Conservation (phyloP, 2,113 vertebrate genomes). For the Pseudorectes ferrugineus region DNA sequence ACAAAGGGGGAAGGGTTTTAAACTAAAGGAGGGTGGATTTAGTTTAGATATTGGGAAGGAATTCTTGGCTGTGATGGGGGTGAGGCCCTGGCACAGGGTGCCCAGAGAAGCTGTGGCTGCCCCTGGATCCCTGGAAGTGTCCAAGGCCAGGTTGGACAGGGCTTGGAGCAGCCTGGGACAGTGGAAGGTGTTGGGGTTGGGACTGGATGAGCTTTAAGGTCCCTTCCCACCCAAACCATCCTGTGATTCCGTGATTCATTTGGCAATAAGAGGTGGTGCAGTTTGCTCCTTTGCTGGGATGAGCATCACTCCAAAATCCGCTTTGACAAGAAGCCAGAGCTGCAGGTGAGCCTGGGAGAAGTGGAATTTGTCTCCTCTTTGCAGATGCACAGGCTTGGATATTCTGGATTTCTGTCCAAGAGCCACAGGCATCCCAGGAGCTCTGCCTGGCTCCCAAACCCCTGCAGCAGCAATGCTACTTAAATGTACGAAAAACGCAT, state of each 20-base stretch:
- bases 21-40: neutral
- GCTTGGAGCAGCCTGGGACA: accelerated
- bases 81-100: neutral
- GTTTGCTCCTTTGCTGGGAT: neutral
- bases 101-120: neutral
- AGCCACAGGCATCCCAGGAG: neutral
- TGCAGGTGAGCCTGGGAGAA: neutral
- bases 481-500: neutral
- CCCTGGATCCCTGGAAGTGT: neutral
- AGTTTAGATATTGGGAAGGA: neutral
- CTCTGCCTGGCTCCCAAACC: neutral
- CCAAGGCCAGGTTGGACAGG: neutral
- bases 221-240: neutral
- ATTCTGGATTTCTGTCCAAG: neutral
- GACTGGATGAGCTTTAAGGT: neutral
- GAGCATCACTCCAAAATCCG: neutral
- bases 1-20: neutral
- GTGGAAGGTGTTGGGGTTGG: neutral
- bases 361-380: neutral
- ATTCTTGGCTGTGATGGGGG: accelerated
- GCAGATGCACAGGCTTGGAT: neutral
- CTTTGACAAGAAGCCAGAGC: neutral
- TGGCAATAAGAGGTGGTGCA: neutral
- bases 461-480: neutral
- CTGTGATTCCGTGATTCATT: neutral